Base-by-base conservation (phyloP, 2,888 invertebrate species). In the Sceliomorpha sp. region DNA sequence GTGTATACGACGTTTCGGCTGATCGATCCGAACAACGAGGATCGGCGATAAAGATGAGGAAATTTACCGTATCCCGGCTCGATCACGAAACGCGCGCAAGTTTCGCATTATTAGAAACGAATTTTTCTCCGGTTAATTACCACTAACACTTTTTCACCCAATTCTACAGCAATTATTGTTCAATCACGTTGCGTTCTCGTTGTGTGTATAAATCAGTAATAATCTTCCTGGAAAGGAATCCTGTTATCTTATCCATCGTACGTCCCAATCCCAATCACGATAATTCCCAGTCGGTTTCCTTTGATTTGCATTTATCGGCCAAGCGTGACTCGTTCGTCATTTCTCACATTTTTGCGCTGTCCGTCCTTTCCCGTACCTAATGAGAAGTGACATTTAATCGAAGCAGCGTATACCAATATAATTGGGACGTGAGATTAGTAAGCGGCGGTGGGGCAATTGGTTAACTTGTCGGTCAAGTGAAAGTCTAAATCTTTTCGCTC, bases 341-440 rank as follows among this genome's bases (percentile, higher is more conserved):
- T 70, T 70, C 64, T 64, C 36, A 45, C 45, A 44, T 45, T 70
- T 64, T 70, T 60, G 0, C 44, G 12, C 17, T 40, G 26, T 15
- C 14, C 45, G 62, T 64, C 40, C 45, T 55, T 70, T 64, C 60
- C 48, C 60, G 59, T 56, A 31, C 60, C 64, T 70, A 70, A 70
- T 70, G 70, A 70, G 70, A 70, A 70, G 58, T 64, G 64, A 70
- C 70, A 64, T 64, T 64, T 64, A 63, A 64, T 64, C 70, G 59
- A 64, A 40, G 26, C 45, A 42, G 7, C 62, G 13, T 55, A 58
- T 32, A 58, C 68, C 47, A 56, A 58, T 68, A 68, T 68, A 68
- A 68, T 68, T 68, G 58, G 62, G 62, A 68, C 68, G 62, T 60
- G 63, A 70, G 63, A 70, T 64, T 55, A 24, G 59, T n/a, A n/a